Conservation (phyloP, 2,113 vertebrate genomes). For the Mungos mungo region DNA sequence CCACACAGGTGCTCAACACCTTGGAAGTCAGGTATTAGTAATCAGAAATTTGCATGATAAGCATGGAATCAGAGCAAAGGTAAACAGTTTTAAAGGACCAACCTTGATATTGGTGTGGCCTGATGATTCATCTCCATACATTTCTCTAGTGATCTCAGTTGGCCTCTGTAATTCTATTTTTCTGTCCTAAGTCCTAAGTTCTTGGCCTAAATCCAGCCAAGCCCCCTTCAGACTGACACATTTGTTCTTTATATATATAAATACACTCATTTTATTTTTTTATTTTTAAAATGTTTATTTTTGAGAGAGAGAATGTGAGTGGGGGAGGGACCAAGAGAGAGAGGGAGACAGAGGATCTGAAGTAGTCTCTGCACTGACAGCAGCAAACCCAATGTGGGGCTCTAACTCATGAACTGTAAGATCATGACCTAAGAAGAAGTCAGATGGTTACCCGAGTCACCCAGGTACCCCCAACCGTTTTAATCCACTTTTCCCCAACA, state of each 20-base stretch:
- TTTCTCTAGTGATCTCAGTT: neutral
- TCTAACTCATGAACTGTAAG: too few relatives aligned
- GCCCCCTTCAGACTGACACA: neutral
- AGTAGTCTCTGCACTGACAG: too few relatives aligned
- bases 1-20: neutral
- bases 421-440: too few relatives aligned
- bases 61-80: neutral
- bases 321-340: too few relatives aligned
- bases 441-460: too few relatives aligned
- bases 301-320: too few relatives aligned
- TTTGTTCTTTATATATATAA: neutral
- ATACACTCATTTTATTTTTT: neutral
- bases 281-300: too few relatives aligned
- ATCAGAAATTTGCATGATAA: slow-evolving; percentile 26
- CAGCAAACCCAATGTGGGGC: too few relatives aligned
- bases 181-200: neutral
- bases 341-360: too few relatives aligned
- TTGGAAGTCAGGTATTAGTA: neutral
- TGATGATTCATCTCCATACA: neutral
- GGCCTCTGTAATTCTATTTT: neutral
- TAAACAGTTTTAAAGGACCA: neutral
- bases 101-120: neutral
- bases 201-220: neutral
- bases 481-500: neutral
- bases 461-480: neutral